These are phyloP conservation scores for Neria commutata DNA, from an alignment of 2,888 invertebrate species.

Conservation along the genomic window DNA sequence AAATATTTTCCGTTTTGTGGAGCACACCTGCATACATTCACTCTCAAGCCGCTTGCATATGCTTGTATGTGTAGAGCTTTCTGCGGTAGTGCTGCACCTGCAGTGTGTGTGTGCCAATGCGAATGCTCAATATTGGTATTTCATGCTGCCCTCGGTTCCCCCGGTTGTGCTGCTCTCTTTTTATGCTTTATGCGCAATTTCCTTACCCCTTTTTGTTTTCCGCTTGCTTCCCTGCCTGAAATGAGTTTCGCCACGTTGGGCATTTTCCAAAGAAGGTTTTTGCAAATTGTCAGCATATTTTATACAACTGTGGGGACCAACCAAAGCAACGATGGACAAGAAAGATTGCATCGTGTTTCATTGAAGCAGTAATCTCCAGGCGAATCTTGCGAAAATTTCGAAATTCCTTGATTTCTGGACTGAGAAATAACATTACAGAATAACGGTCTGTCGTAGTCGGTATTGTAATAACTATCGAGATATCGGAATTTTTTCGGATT, in stretches of 20 bases:
- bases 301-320: too few species aligned
- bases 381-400: too few species aligned
- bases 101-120: neutral
- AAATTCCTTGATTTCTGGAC: too few species aligned
- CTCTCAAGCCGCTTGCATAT: slow-evolving; percentile 13
- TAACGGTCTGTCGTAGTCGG: too few species aligned
- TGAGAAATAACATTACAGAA: too few species aligned
- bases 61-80: too few species aligned
- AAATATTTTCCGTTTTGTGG: neutral
- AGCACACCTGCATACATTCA: slow-evolving; percentile 18
- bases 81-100: neutral
- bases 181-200: neutral
- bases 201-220: neutral
- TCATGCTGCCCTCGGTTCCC: neutral
- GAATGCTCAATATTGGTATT: slow-evolving; percentile 5
- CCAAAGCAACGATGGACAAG: too few species aligned
- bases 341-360: too few species aligned
- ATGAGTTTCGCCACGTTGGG: neutral
- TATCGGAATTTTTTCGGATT: too few species aligned
- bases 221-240: neutral
- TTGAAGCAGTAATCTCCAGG: too few species aligned
- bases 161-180: neutral
- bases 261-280: slow-evolving; percentile 7
- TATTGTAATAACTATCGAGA: too few species aligned
- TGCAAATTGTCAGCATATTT: slow-evolving; percentile 19